Base-by-base conservation (phyloP, 2,888 invertebrate species). In the Polyommatus iphigenia region DNA sequence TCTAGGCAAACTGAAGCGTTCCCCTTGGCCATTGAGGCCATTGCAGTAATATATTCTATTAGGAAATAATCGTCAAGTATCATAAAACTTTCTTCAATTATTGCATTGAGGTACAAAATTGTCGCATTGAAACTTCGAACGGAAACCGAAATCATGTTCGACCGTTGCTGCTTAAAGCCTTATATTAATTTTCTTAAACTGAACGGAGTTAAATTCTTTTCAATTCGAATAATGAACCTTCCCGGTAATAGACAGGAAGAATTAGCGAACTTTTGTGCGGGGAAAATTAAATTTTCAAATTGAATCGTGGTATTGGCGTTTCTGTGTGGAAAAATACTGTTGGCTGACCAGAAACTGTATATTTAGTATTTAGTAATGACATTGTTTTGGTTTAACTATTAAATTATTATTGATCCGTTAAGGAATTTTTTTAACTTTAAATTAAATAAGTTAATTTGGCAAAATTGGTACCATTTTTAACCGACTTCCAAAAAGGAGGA, bases 221-320 rank as follows among this genome's bases (percentile, higher is more conserved):
- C 67, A 32, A 67, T 67, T 67, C 15, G 18, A 67, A 67, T 67
- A 32, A 67, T 67, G 29, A 67, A 67, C 29, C 29, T 67, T 67
- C 29, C 67, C 18, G 29, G 67, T 67, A 32, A 67, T 32, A 67
- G 67, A 32, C 5, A 32, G 67, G 29, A 32, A 5, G 29, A 67
- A 67, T 67, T 67, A 67, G 67, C 13, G 67, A 67, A 67, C 29
- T 67, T 62, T 67, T 29, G 67, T 67, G 13, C 29, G 29, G 6
- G 29, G 29, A 67, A 62, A 67, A 67, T 67, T 67, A 18, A 15
- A 32, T 67, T 67, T 6, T 32, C 15, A 15, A 67, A 67, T 67
- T 18, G 67, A 67, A 67, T 32, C 67, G 5, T 67, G 67, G 29
- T 32, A 67, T 20, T 62, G 67, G 15, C 18, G 29, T 29, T 67